Conservation (phyloP, 2,888 invertebrate genomes). For the Sussaba pulchella region DNA sequence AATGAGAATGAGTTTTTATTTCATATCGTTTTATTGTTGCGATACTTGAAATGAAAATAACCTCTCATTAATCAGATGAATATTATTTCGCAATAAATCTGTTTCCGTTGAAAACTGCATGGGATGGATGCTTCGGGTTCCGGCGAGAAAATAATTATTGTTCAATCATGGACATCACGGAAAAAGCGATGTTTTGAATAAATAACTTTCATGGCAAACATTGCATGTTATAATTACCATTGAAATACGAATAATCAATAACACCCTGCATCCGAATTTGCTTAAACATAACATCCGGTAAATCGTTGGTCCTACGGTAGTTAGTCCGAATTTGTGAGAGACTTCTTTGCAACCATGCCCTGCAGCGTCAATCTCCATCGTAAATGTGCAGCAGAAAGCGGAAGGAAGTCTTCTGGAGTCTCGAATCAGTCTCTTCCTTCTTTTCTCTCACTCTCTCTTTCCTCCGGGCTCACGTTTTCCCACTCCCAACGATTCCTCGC, state of each 20-base stretch:
- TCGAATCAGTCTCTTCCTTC: constrained; percentile 27
- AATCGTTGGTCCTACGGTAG: constrained; percentile 8
- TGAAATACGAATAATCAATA: constrained; percentile 9
- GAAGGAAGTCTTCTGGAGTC: constrained; percentile 55
- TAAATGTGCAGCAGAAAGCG: constrained; percentile 41
- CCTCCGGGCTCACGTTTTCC: constrained; percentile 11
- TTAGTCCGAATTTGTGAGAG: background rate
- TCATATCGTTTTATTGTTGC: no score
- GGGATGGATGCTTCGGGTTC: no score
- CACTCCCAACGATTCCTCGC: constrained; percentile 34
- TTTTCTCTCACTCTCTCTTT: background rate
- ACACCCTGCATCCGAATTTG: constrained; percentile 39
- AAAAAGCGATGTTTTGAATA: no score
- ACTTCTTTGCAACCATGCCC: background rate
- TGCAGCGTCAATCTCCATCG: background rate
- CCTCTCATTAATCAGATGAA: no score
- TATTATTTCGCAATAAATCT: no score
- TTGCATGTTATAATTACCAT: background rate
- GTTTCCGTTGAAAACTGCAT: no score
- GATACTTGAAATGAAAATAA: no score
- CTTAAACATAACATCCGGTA: constrained; percentile 44
- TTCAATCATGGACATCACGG: no score
- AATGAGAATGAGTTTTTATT: no score
- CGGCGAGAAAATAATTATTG: no score
- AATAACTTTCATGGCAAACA: background rate